A percentile compares a stretch with the other conserved stretches of the same genome.
phyloP scores from a whole-genome alignment of 2,113 vertebrate genomes.

The Galemys pyrenaicus region DNA sequence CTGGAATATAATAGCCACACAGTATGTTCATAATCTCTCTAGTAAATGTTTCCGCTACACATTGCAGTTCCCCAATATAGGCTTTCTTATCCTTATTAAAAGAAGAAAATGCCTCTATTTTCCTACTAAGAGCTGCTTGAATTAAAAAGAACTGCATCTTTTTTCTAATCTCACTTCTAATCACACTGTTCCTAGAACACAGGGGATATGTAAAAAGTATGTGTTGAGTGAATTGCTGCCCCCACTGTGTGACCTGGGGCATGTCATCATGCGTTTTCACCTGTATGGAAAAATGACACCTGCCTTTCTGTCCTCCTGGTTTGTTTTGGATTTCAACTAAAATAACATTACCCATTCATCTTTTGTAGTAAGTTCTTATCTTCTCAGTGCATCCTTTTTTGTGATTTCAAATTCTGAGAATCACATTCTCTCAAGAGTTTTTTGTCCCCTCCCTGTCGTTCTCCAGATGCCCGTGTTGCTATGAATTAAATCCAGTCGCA shows the following conservation, averaged over 20 bases:
- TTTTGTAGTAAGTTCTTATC: neutral
- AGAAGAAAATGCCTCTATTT: constrained; percentile 17
- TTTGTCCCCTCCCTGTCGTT: neutral
- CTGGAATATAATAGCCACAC: neutral
- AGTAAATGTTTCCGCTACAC: neutral
- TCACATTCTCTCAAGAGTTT: neutral
- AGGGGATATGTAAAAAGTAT: neutral
- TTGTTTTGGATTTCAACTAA: neutral
- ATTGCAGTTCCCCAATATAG: neutral
- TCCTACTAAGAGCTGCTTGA: neutral
- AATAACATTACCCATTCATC: neutral
- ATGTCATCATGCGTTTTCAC: neutral
- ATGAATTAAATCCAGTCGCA: neutral
- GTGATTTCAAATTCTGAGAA: neutral
- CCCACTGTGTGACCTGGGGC: neutral
- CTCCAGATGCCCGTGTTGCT: neutral
- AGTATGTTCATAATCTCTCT: neutral
- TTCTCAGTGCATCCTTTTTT: neutral
- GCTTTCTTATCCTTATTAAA: neutral
- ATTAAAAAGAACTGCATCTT: neutral
- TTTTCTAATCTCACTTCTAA: constrained; percentile 5
- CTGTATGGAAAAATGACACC: neutral
- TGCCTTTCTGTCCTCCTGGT: neutral
- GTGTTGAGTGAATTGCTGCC: neutral
- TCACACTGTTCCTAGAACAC: neutral